phyloP scores from a whole-genome alignment of 2,888 invertebrate genomes.

The Lamproptera curius region DNA sequence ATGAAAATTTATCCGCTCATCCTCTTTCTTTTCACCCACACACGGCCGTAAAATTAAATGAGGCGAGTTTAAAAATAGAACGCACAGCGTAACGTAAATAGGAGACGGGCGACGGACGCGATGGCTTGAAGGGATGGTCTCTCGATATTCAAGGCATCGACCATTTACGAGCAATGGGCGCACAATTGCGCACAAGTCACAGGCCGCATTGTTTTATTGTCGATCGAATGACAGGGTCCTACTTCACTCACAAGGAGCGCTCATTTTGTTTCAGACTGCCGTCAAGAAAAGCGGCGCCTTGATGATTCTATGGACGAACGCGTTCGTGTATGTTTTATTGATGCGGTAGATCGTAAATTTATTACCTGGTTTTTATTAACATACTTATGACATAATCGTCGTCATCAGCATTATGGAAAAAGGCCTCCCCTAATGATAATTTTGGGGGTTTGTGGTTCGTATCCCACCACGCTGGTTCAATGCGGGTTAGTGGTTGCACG shows the following conservation, averaged over 20 bases:
- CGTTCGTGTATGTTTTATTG: too few species aligned
- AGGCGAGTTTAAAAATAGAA: slow-evolving; percentile 15
- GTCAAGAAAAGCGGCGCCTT: slow-evolving; percentile 11
- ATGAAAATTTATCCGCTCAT: not conserved
- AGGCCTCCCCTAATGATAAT: too few species aligned
- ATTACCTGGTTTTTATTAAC: too few species aligned
- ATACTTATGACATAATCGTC: too few species aligned
- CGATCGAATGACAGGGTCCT: slow-evolving; percentile 26
- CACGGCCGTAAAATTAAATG: slow-evolving; percentile 6
- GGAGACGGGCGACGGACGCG: slow-evolving; percentile 34
- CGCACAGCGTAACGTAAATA: slow-evolving; percentile 35
- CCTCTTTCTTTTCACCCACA: not conserved
- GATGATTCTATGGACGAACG: too few species aligned
- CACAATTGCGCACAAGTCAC: slow-evolving; percentile 30
- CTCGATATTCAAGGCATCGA: slow-evolving; percentile 36
- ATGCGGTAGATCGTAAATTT: too few species aligned
- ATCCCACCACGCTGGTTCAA: too few species aligned
- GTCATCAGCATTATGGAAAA: too few species aligned
- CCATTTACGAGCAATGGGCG: slow-evolving; percentile 28
- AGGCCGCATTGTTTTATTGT: slow-evolving; percentile 36
- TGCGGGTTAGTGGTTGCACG: too few species aligned
- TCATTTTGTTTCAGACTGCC: slow-evolving; percentile 19
- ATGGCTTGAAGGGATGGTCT: slow-evolving; percentile 34
- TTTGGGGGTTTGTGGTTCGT: too few species aligned
- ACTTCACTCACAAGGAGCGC: slow-evolving; percentile 12